Percentiles rank a stretch among this genome's conserved stretches.
Conservation (phyloP, 1,140 invertebrate genomes). For the Brachionus sp. region DNA sequence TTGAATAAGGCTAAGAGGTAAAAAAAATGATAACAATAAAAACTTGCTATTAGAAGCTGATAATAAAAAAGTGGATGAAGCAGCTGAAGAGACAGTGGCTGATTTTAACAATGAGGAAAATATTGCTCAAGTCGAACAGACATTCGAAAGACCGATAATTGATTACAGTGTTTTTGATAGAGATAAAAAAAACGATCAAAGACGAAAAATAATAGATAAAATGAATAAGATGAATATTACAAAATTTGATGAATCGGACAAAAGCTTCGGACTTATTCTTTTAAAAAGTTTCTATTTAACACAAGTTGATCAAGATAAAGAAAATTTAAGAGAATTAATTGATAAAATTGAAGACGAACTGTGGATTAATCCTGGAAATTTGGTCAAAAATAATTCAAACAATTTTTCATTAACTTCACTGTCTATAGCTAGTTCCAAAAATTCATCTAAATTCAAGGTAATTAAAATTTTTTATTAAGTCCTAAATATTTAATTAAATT, state of each 20-base stretch:
- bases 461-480: not conserved
- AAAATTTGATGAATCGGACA: not conserved
- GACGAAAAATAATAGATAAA: not conserved
- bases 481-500: no score
- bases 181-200: not conserved
- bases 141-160: not conserved
- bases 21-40: not conserved
- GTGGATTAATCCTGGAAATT: not conserved
- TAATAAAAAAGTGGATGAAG: not conserved
- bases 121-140: not conserved
- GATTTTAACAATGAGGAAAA: not conserved
- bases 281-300: not conserved
- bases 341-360: not conserved
- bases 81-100: not conserved
- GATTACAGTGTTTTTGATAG: not conserved
- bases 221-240: not conserved
- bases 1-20: not conserved
- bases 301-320: not conserved
- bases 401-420: slow-evolving; percentile 13
- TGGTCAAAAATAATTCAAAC: not conserved
- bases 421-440: not conserved
- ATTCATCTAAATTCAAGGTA: not conserved
- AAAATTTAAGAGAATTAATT: not conserved
- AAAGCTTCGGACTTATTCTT: not conserved
- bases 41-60: not conserved